Conservation (phyloP, 2,888 invertebrate genomes). For the Amphipoea oculea region DNA sequence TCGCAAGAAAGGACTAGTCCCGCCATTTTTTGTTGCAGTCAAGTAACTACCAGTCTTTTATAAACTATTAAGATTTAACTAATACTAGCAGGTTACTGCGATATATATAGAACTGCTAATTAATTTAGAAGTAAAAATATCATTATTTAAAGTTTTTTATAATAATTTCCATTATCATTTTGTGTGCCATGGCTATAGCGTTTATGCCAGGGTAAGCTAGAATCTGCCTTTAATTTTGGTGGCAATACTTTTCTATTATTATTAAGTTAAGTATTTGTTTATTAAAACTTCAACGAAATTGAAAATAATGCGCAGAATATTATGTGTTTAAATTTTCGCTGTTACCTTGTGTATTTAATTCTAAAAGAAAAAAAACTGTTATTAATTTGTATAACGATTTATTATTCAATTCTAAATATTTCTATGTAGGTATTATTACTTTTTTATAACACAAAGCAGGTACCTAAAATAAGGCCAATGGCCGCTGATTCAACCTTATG, state of each 20-base stretch:
- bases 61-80: conserved; percentile 35
- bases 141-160: conserved; percentile 19
- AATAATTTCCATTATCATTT: conserved; percentile 13
- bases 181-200: conserved; percentile 35
- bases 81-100: conserved; percentile 30
- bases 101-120: conserved; percentile 41
- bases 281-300: conserved; percentile 29
- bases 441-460: background rate
- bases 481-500: background rate
- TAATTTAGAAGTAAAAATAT: conserved; percentile 32
- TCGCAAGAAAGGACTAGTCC: conserved; percentile 21
- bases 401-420: conserved; percentile 25
- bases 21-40: conserved; percentile 44
- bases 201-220: conserved; percentile 16
- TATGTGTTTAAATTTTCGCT: background rate
- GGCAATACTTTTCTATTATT: conserved; percentile 4
- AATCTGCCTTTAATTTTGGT: conserved; percentile 9
- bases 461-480: background rate
- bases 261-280: conserved; percentile 8
- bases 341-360: conserved; percentile 8
- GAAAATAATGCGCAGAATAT: conserved; percentile 31
- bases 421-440: background rate
- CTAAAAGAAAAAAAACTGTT: conserved; percentile 25
- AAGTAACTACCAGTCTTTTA: conserved; percentile 26
- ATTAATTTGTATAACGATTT: conserved; percentile 32